Evolutionary conservation across 2,797 vertebrate species (phyloP), one percentile per base, ranked within the genome.

Genomic region (Bovichtus variegatus): DNA sequence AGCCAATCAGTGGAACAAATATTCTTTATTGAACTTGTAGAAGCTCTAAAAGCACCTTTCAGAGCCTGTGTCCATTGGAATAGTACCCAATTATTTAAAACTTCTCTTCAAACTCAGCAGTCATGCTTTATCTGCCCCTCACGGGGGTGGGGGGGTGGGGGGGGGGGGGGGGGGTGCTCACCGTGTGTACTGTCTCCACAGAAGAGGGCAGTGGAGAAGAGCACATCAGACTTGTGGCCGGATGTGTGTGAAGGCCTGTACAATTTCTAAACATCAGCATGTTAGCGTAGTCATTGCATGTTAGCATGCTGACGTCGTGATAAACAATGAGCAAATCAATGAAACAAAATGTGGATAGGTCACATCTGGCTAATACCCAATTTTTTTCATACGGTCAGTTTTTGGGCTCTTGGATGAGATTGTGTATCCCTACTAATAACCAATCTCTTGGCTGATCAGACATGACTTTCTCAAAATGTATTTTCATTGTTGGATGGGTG

Each of bases 211-310:
- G 54, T 69, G 38, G 47, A 70, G 62, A 74, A 43, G 66, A 68
- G 47, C 61, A 65, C 38, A 74, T 51, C 57, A 59, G 23, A 76
- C 71, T 71, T 69, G 44, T 77, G 76, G 46, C 61, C 50, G 65
- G 44, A 78, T 57, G 12, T 61, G 74, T 80, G 68, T 71, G 74
- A 77, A 67, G 83, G 85, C 78, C 81, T 83, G 58, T 34, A 36
- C 68, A 58, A 36, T 11, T 25, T 16, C 18, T 15, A 50, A 36
- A 40, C 5, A n/a, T 21, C 64, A 21, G 11, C 19, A 43, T 12
- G 38, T 23, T 53, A 44, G 4, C 40, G 46, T 46, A 51, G 10
- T 27, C 11, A 41, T 29, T 34, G 11, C 7, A 41, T 49, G 16
- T n/a, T 29, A 41, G 46, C 36, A 11, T 31, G 34, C 31, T 49